Percentiles rank a stretch among this genome's conserved stretches.
Evolutionary conservation across 2,113 vertebrate species (phyloP).

Genomic region (Tautogolabrus adspersus): DNA sequence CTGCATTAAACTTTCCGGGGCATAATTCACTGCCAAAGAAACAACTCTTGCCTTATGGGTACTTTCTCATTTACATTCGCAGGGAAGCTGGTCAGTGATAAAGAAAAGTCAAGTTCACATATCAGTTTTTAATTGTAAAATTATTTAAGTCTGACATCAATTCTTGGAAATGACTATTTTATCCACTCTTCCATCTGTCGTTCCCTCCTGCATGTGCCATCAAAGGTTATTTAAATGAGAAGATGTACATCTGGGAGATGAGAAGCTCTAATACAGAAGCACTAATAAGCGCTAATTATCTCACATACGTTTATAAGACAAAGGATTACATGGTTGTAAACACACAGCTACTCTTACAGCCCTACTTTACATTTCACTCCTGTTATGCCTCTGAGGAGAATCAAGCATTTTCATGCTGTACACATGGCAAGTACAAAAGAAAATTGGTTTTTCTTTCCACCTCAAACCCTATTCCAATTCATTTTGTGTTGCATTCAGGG

Average conservation of each 20-base stretch:
- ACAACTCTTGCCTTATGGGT: no score
- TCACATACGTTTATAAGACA: conserved; percentile 2
- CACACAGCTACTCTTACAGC: background rate
- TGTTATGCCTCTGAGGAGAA: conserved; percentile 9
- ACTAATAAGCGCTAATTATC: background rate
- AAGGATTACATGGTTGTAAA: background rate
- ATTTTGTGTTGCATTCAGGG: conserved; percentile 1
- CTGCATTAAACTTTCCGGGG: no score
- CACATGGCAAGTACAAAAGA: background rate
- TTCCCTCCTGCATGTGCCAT: background rate
- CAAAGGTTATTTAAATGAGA: conserved; percentile 35
- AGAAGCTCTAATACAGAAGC: background rate
- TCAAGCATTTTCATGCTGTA: background rate
- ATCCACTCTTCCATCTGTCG: conserved; percentile 13
- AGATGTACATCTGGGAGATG: conserved; percentile 16
- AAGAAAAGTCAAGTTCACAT: no score
- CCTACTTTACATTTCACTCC: conserved; percentile 11
- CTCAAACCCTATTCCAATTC: conserved; percentile 9
- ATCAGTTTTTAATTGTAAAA: background rate
- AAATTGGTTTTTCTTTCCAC: conserved; percentile 18
- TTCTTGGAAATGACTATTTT: background rate
- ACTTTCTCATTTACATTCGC: no score
- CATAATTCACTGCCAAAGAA: no score
- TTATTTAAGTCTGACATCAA: background rate
- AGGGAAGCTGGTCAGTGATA: no score